Evolutionary conservation across 2,113 vertebrate genomes (phyloP).

Genomic region (Perca flavescens): DNA sequence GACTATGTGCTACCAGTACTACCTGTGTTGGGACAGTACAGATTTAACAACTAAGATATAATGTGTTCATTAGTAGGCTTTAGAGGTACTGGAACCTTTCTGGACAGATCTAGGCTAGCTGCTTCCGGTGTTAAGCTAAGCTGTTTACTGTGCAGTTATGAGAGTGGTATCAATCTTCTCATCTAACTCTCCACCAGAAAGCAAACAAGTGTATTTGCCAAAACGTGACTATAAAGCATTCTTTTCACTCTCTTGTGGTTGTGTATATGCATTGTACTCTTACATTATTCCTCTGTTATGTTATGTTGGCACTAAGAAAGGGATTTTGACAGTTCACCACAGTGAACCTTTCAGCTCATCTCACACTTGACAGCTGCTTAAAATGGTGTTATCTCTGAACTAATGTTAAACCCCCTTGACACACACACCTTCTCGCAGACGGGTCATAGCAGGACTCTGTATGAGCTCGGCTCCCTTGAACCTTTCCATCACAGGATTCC

Average conservation of each 20-base stretch:
- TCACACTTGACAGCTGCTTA: conserved; percentile 79
- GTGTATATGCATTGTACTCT: background rate
- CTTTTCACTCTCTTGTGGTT: background rate
- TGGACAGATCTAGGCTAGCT: background rate
- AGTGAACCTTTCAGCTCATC: conserved; percentile 64
- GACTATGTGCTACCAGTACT: background rate
- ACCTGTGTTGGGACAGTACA: background rate
- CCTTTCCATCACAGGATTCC: conserved; percentile 69
- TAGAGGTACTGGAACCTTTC: background rate
- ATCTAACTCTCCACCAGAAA: background rate
- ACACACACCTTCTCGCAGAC: conserved; percentile 55
- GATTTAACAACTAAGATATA: background rate
- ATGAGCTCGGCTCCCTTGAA: conserved; percentile 41
- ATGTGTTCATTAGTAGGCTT: background rate
- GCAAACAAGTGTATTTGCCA: background rate
- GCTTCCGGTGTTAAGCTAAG: background rate
- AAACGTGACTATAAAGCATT: background rate
- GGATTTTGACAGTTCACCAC: conserved; percentile 57
- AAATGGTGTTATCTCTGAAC: conserved; percentile 62
- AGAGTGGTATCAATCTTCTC: background rate
- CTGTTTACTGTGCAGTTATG: background rate
- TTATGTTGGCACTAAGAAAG: conserved; percentile 49
- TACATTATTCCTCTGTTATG: conserved; percentile 4
- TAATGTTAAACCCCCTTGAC: conserved; percentile 64
- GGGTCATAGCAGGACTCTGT: conserved; percentile 62